Percentiles rank a stretch among this genome's conserved stretches.
These are phyloP conservation scores for Drosophila mercatorum DNA, from an alignment of 2,888 invertebrate species.

Conservation along the genomic window DNA sequence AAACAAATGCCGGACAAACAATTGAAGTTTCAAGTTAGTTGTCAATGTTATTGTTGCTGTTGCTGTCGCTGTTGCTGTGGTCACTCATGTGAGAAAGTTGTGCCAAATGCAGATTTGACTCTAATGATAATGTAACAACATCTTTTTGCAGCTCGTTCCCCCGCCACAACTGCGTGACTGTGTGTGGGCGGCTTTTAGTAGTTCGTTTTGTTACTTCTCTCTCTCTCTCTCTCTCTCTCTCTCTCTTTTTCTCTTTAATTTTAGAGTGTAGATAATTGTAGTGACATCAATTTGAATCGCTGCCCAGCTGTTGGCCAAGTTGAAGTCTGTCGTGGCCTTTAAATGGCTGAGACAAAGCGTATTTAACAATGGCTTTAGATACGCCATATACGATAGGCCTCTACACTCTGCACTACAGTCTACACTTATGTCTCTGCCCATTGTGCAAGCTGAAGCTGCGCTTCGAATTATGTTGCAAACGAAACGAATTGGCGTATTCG, in stretches of 20 bases:
- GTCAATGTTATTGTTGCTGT: slow-evolving; percentile 35
- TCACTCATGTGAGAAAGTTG: slow-evolving; percentile 74
- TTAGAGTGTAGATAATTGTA: slow-evolving; percentile 38
- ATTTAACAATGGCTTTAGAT: slow-evolving; percentile 46
- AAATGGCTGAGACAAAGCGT: slow-evolving; percentile 22
- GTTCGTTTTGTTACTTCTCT: not conserved
- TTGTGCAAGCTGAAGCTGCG: slow-evolving; percentile 26
- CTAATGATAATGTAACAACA: slow-evolving; percentile 54
- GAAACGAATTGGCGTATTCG: slow-evolving; percentile 5
- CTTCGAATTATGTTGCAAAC: slow-evolving; percentile 22
- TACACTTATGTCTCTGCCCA: slow-evolving; percentile 7
- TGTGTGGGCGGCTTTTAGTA: slow-evolving; percentile 37
- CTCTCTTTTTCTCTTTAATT: not conserved
- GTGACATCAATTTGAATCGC: slow-evolving; percentile 48
- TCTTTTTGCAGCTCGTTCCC: not conserved
- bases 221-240: not conserved
- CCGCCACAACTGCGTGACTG: slow-evolving; percentile 7
- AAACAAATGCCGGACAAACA: slow-evolving; percentile 48
- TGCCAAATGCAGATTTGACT: slow-evolving; percentile 73
- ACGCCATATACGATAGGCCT: slow-evolving; percentile 27
- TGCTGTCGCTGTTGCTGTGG: slow-evolving; percentile 21
- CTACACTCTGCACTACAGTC: not conserved
- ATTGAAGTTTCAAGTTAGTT: slow-evolving; percentile 42
- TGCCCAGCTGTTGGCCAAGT: slow-evolving; percentile 44
- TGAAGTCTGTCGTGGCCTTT: slow-evolving; percentile 22